These are phyloP conservation scores for Tanypteryx hageni DNA, from an alignment of 2,888 invertebrate species.

Conservation along the genomic window DNA sequence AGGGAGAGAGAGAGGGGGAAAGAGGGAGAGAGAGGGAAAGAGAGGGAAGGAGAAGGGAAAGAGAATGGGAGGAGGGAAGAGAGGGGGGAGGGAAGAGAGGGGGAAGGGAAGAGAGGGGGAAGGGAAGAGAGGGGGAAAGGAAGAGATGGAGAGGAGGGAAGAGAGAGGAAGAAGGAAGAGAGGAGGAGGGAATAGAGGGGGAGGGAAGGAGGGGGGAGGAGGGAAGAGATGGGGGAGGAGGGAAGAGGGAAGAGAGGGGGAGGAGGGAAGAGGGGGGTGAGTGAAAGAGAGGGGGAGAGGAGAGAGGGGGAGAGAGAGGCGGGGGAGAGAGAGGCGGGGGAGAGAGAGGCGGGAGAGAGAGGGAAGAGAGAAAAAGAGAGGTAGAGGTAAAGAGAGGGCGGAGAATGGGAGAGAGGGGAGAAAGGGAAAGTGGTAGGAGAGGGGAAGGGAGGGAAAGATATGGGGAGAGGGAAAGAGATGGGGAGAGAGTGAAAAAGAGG, in stretches of 20 bases:
- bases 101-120: neutral
- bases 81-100: neutral
- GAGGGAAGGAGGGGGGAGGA: neutral
- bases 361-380: no score
- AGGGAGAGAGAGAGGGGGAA: neutral
- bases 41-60: no score
- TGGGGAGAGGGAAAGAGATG: neutral
- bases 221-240: neutral
- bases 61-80: neutral
- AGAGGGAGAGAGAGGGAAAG: neutral
- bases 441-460: neutral
- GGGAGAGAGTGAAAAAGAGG: no score
- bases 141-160: neutral
- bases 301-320: neutral
- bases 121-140: neutral
- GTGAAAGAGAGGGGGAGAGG: neutral
- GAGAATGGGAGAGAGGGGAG: neutral
- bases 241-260: neutral
- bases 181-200: neutral
- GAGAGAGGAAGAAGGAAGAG: neutral
- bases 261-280: no score
- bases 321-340: neutral
- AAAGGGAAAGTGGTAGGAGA: neutral
- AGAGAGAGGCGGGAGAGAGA: neutral
- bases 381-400: no score